Evolutionary conservation across 2,113 vertebrate species (phyloP), one percentile per base, ranked within the genome.

Genomic region (Thymallus thymallus): DNA sequence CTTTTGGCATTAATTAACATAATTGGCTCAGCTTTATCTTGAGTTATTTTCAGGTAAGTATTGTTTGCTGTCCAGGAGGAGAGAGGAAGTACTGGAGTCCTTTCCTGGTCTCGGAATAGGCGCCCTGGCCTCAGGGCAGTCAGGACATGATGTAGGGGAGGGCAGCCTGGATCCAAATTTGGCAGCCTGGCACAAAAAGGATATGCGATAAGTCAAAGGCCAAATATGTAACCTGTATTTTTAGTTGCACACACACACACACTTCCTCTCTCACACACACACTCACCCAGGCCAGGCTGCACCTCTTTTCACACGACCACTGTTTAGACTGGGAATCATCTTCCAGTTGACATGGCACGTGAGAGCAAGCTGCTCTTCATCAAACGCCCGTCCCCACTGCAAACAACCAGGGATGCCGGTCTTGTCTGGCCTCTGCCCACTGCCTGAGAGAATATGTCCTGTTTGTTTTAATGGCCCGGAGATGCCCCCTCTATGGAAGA

Each of bases 271-370:
- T 16, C 26, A 24, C 35, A 24, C 58, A 41, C 71, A 26, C 71
- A 24, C 32, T 16, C 69, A 58, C 58, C 22, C 30, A 63, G 4
- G 24, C 66, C 32, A 62, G 0, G 77, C 65, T 29, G 35, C 41
- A 62, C 51, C 51, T 56, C 35, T 62, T 67, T 82, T 81, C 68
- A 85, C 84, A 84, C 80, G 56, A 64, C 51, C 51, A 63, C 14
- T 86, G 88, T 92, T 92, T 91, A 79, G 71, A 84, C 76, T 88
- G 58, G 80, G 32, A 86, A 87, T 82, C 79, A 89, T 68, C 86
- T 89, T 90, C 84, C 86, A 88, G 83, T 80, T 81, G 75, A 82
- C 60, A 62, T 81, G 87, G 76, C 80, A 72, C 69, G 68, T 84
- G 68, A 82, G 81, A 79, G 81, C 73, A 56, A 78, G 80, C 82